phyloP scores from a whole-genome alignment of 2,113 vertebrate species.

The Zosterops lateralis region DNA sequence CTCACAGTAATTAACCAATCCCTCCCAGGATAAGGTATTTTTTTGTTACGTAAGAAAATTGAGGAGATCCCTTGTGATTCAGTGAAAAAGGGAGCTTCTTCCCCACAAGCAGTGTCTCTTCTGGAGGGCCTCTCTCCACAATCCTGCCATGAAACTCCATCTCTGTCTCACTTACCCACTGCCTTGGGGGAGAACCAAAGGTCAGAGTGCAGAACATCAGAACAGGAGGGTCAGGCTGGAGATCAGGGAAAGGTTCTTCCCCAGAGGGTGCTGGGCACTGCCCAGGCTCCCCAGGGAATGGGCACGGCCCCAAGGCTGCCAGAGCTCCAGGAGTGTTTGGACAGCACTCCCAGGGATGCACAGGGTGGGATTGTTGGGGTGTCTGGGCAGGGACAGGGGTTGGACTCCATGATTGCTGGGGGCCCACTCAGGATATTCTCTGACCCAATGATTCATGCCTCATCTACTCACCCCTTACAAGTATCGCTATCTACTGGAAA shows the following conservation, averaged over 20 bases:
- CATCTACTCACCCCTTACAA: not conserved
- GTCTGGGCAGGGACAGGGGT: accelerated
- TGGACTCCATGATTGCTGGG: not conserved
- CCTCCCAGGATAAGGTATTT: not conserved
- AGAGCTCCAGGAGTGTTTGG: not conserved
- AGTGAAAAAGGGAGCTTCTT: not conserved
- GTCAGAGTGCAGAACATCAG: not conserved
- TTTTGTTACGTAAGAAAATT: not conserved
- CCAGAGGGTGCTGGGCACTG: not conserved
- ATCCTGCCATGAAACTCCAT: not conserved
- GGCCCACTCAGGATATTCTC: not conserved
- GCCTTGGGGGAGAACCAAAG: not conserved
- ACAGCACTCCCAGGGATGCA: accelerated
- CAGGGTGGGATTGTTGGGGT: not conserved
- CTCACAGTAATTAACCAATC: too few species aligned
- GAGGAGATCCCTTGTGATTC: not conserved
- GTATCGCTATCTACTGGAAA: not conserved
- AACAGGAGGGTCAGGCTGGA: not conserved
- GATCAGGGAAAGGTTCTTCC: not conserved
- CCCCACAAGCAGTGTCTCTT: not conserved
- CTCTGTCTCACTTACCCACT: not conserved
- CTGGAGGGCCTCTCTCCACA: not conserved
- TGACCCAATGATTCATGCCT: not conserved
- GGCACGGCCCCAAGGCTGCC: not conserved
- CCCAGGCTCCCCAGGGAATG: not conserved